Evolutionary conservation across 2,113 vertebrate genomes (phyloP).

Genomic region (Octodon degus): DNA sequence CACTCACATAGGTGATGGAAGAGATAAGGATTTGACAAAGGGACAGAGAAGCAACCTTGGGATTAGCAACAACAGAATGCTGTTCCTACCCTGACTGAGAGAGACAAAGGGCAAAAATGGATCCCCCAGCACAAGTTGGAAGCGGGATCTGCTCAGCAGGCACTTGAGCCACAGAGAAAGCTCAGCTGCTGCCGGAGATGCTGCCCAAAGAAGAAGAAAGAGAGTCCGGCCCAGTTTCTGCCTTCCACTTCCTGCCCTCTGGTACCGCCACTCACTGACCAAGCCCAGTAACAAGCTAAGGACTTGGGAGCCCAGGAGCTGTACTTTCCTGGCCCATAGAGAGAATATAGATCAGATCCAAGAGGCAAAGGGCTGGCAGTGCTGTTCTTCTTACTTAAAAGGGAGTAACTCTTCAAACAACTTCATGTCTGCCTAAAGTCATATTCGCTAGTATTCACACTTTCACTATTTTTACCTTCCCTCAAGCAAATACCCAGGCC

Average conservation of each 20-base stretch:
- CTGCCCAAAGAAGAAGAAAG: neutral
- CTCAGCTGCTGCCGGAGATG: neutral
- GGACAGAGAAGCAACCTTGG: neutral
- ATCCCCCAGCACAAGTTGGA: neutral
- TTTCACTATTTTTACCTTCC: neutral
- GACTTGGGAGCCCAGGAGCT: neutral
- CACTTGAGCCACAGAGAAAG: neutral
- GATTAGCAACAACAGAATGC: neutral
- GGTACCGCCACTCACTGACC: neutral
- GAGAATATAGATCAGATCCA: neutral
- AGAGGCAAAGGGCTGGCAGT: neutral
- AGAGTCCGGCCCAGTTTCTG: neutral
- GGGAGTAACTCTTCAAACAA: neutral
- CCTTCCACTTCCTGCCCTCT: neutral
- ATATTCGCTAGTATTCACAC: neutral
- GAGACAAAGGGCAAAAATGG: neutral
- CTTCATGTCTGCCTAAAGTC: neutral
- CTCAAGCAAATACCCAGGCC: neutral
- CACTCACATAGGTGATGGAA: neutral
- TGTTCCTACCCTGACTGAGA: neutral
- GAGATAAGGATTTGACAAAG: neutral
- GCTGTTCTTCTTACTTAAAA: neutral
- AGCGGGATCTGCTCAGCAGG: neutral
- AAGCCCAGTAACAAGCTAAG: neutral
- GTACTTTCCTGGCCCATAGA: neutral